Conservation (phyloP, 23 tunicate species). For the Halocynthia aurantium region DNA sequence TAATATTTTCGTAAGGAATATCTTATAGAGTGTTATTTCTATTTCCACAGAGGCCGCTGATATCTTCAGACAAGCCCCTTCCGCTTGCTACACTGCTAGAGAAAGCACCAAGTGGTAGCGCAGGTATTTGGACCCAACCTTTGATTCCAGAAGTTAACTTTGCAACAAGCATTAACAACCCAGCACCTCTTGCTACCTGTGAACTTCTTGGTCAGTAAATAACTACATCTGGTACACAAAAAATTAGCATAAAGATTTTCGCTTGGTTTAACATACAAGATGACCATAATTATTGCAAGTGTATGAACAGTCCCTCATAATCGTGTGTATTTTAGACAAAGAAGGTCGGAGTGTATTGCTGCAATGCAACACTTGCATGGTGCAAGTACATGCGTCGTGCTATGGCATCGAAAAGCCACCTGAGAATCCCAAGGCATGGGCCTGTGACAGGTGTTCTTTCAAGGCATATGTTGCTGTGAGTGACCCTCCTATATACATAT, state of each 20-base stretch:
- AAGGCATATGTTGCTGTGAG: conserved; percentile 28
- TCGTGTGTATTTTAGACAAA: conserved; percentile 25
- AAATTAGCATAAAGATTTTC: not conserved
- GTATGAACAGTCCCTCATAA: not conserved
- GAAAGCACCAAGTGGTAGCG: not conserved
- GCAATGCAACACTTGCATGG: conserved; percentile 50
- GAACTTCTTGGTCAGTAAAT: conserved; percentile 42
- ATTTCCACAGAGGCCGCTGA: not conserved
- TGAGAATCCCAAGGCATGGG: not conserved
- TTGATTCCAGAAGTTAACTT: conserved; percentile 76
- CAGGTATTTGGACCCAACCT: conserved; percentile 43
- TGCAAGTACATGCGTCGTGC: conserved; percentile 79
- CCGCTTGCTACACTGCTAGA: conserved; percentile 13
- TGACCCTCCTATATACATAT: not conserved
- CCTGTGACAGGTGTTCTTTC: conserved; percentile 25
- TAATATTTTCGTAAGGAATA: not conserved
- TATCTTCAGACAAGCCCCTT: not conserved
- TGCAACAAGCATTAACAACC: conserved; percentile 38
- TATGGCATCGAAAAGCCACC: conserved; percentile 41
- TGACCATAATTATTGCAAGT: not conserved
- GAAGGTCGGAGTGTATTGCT: conserved; percentile 47
- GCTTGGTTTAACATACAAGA: not conserved
- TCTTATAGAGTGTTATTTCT: not conserved
- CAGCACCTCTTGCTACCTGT: conserved; percentile 67
- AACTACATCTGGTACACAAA: not conserved